These are phyloP conservation scores for Zaprionus ornatus DNA, from an alignment of 1,140 invertebrate species.

Conservation along the genomic window DNA sequence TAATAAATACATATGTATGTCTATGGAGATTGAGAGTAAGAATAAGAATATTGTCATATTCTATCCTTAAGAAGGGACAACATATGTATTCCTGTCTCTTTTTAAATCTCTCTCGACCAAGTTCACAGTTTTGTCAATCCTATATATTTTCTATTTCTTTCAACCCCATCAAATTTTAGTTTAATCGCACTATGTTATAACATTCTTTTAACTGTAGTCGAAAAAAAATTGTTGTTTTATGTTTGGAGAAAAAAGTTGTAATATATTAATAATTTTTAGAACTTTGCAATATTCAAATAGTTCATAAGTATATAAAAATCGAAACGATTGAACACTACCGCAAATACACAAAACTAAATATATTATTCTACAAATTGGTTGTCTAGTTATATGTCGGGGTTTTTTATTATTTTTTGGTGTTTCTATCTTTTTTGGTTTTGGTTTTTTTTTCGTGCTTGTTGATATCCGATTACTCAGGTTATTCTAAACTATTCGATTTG, in stretches of 20 bases:
- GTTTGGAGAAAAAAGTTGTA: background rate
- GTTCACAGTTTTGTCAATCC: background rate
- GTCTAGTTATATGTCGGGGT: background rate
- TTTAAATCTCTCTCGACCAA: background rate
- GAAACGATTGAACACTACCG: background rate
- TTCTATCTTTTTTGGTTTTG: background rate
- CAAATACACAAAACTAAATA: conserved; percentile 11
- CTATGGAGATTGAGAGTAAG: conserved; percentile 17
- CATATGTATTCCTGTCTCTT: background rate
- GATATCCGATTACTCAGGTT: background rate
- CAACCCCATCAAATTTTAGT: background rate
- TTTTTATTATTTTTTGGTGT: background rate
- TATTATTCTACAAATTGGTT: background rate
- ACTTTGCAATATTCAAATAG: conserved; percentile 10
- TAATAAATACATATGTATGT: background rate
- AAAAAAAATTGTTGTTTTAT: background rate
- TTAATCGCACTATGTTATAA: background rate
- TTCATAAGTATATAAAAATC: background rate
- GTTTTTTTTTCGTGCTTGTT: conserved; percentile 11
- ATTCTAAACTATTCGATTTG: background rate
- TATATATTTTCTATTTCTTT: background rate
- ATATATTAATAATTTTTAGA: conserved; percentile 4
- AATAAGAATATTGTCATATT: conserved; percentile 56
- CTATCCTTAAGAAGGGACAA: background rate
- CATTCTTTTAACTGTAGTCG: too few species aligned